These are phyloP conservation scores for Tridacna crocea DNA, from an alignment of 2,888 invertebrate genomes.

Conservation along the genomic window DNA sequence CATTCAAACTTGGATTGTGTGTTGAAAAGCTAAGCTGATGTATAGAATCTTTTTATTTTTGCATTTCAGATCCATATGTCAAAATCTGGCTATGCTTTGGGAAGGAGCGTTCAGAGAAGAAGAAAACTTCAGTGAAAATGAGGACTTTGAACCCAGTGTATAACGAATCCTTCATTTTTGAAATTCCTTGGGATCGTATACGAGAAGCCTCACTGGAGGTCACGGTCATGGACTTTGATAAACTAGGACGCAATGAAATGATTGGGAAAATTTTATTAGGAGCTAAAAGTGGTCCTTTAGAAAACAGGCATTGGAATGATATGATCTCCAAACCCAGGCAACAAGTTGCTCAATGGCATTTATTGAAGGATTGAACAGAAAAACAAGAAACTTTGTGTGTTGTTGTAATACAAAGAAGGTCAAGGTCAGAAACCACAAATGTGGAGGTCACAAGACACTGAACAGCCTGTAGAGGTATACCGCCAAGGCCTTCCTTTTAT, in stretches of 20 bases:
- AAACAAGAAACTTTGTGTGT: background rate
- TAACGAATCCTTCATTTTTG: constrained; percentile 97
- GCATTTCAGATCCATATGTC: constrained; percentile 96
- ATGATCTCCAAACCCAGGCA: constrained; percentile 99
- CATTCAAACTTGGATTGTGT: background rate
- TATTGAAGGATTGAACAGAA: constrained; percentile 89
- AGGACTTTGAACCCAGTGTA: constrained; percentile 96
- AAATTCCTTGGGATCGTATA: constrained; percentile 98
- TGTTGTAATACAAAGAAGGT: background rate
- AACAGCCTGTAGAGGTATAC: no score
- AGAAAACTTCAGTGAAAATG: constrained; percentile 91
- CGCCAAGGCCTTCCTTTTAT: no score
- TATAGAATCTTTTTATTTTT: background rate
- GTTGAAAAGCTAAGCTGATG: background rate
- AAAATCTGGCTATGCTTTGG: constrained; percentile 98
- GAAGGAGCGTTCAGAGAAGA: constrained; percentile 97
- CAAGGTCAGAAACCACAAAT: background rate
- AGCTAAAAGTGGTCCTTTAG: constrained; percentile 93
- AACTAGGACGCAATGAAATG: constrained; percentile 96
- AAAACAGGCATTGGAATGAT: constrained; percentile 99
- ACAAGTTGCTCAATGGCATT: constrained; percentile 98
- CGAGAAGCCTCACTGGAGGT: constrained; percentile 96
- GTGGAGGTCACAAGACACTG: no score
- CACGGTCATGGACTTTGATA: constrained; percentile 98
- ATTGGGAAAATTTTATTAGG: constrained; percentile 89